phyloP scores from a whole-genome alignment of 1,140 invertebrate genomes.

The Drosophila triauraria region DNA sequence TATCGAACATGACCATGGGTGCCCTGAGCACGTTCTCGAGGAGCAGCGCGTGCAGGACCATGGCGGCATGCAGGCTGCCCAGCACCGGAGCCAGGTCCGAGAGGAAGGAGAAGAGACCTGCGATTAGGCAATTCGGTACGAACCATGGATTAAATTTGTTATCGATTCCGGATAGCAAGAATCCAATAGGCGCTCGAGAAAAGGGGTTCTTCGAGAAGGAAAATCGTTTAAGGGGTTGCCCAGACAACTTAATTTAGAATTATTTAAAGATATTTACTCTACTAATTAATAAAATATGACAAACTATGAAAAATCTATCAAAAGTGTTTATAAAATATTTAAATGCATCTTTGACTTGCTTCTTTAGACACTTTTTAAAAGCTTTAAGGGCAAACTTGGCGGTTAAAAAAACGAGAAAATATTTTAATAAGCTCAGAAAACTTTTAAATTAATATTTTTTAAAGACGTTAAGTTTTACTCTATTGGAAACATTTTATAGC shows the following conservation, averaged over 20 bases:
- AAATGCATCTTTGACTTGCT: no score
- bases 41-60: conserved; percentile 91
- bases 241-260: conserved; percentile 2
- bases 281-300: not conserved
- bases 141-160: conserved; percentile 31
- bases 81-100: conserved; percentile 90
- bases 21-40: conserved; percentile 91
- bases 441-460: no score
- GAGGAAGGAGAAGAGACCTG: conserved; percentile 88
- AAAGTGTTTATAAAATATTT: no score
- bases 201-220: conserved; percentile 30
- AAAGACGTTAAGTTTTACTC: no score
- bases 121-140: conserved; percentile 49
- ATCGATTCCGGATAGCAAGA: not conserved
- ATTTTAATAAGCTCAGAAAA: no score
- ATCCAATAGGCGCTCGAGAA: conserved; percentile 33
- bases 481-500: no score
- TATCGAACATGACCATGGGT: conserved; percentile 94
- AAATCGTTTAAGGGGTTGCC: conserved; percentile 4
- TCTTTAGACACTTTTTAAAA: no score
- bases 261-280: no score
- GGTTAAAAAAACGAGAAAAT: no score
- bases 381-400: no score
- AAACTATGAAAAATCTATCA: not conserved
- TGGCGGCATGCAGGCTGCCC: conserved; percentile 90